Evolutionary conservation across 2,797 vertebrate genomes (phyloP), one percentile per base, ranked within the genome.

Genomic region (Myripristis murdjan): DNA sequence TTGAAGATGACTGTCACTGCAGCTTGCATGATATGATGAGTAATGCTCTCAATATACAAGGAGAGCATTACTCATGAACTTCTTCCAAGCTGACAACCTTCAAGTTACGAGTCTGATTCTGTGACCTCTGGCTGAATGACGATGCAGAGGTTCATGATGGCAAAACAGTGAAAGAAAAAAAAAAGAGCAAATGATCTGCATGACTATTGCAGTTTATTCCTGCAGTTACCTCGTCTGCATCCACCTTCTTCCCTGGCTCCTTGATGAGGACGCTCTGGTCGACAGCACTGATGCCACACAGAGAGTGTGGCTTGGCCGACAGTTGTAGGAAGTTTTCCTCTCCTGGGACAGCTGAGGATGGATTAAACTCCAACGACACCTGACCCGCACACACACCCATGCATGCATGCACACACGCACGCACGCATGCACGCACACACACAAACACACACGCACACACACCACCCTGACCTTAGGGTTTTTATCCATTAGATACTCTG

Each of bases 211-310:
- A 1, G 1, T 23, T 22, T 4, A 8, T 15, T 41, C 0, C 4
- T 58, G 28, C 5, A n/a, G 14, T 72, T 78, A 98, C 97, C 69
- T 80, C 89, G 0, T 87, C 73, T 0, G 73, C n/a, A 0, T 92
- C 76, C 59, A 98, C 92, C 41, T 89, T 90, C 0, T 90, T 73
- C 51, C 93, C 93, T 0, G 95, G 87, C 2, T 90, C 94, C 86
- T 94, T 61, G 37, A 97, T 89, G 47, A 95, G 89, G 62, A 98
- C 87, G 0, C 96, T 97, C 73, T 96, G 86, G 82, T 98, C 97
- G 10, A 97, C 89, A 0, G 91, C 94, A 0, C 91, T 93, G 23
- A 98, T 64, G 0, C 94, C 96, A 46, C 97, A 98, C 46, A 98
- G 84, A 20, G 97, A 97, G 5, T 81, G 64, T 0, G 94, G 91